phyloP scores from a whole-genome alignment of 2,888 invertebrate species.

The Pollenia angustigena region DNA sequence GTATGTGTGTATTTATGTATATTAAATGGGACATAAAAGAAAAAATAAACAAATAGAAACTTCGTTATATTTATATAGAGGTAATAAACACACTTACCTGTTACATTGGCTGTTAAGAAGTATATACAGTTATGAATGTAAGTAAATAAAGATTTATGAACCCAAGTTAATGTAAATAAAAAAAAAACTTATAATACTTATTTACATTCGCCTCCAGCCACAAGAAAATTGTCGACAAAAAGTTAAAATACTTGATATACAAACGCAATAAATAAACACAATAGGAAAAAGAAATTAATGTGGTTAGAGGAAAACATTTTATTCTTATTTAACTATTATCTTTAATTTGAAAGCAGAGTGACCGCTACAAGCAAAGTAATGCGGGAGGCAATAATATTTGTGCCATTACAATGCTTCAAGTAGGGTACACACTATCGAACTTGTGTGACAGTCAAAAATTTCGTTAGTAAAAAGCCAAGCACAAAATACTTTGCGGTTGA shows the following conservation, averaged over 20 bases:
- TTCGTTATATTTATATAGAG: not conserved
- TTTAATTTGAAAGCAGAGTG: too few species aligned
- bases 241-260: not conserved
- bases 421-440: too few species aligned
- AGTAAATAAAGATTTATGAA: slow-evolving; percentile 41
- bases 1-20: not conserved
- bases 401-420: too few species aligned
- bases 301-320: too few species aligned
- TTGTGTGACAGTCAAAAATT: too few species aligned
- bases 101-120: not conserved
- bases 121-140: not conserved
- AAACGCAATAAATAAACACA: too few species aligned
- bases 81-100: not conserved
- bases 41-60: not conserved
- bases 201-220: slow-evolving; percentile 7
- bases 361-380: too few species aligned
- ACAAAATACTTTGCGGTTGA: too few species aligned
- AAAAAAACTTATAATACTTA: slow-evolving; percentile 15
- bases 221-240: not conserved
- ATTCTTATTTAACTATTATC: too few species aligned
- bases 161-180: slow-evolving; percentile 13
- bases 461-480: too few species aligned
- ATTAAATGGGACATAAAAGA: not conserved
- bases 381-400: too few species aligned
- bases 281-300: not conserved